These are phyloP conservation scores for Gymnocypris eckloni DNA, from an alignment of 2,797 vertebrate species.

Conservation along the genomic window DNA sequence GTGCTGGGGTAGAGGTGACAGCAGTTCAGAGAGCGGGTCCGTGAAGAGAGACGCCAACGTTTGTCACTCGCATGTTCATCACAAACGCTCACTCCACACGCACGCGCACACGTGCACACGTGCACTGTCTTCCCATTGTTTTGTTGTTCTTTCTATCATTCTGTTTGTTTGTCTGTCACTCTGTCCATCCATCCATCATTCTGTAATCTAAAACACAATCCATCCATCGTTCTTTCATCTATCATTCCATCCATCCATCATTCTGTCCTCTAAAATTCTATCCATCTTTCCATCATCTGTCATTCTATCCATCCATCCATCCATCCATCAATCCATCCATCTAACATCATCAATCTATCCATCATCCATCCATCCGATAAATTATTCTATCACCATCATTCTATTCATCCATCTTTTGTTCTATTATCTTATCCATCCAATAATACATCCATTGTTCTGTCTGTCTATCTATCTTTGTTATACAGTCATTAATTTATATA, in stretches of 20 bases:
- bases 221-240: too few relatives aligned
- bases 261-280: too few relatives aligned
- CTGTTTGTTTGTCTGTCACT: not conserved
- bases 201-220: too few relatives aligned
- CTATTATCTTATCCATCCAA: too few relatives aligned
- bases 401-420: not conserved
- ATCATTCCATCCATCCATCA: too few relatives aligned
- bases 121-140: not conserved
- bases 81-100: not conserved
- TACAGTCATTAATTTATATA: not conserved
- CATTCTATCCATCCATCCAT: too few relatives aligned
- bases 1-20: constrained; percentile 35
- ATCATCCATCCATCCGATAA: too few relatives aligned
- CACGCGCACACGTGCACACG: not conserved
- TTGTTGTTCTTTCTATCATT: not conserved
- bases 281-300: too few relatives aligned
- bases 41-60: not conserved
- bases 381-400: not conserved
- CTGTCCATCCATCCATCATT: not conserved
- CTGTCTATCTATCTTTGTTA: not conserved
- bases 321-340: too few relatives aligned
- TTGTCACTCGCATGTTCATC: not conserved
- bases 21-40: constrained; percentile 9
- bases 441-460: not conserved
- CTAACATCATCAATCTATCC: not conserved